Percentiles rank a stretch among this genome's conserved stretches.
Evolutionary conservation across 1,140 invertebrate species (phyloP).

Genomic region (Pseudomyrmex concolor): DNA sequence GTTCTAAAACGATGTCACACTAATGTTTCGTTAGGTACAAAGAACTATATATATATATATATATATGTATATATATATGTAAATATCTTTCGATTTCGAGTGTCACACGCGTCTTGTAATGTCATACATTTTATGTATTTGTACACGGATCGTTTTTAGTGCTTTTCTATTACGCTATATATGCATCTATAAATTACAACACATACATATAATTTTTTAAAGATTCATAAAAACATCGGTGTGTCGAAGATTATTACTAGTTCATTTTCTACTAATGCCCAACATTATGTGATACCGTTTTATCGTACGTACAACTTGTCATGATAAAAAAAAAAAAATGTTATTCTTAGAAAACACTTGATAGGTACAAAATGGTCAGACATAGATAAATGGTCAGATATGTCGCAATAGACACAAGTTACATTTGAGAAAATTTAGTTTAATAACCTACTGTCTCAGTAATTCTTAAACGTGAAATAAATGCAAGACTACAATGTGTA

Average conservation of each 20-base stretch:
- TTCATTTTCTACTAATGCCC: slow-evolving; percentile 3
- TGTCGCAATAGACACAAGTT: slow-evolving; percentile 29
- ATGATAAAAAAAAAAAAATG: not conserved
- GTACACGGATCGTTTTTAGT: no score
- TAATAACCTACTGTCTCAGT: not conserved
- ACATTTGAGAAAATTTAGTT: not conserved
- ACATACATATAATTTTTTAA: no score
- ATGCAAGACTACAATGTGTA: not conserved
- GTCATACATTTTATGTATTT: no score
- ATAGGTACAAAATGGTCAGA: slow-evolving; percentile 7
- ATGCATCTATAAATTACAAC: no score
- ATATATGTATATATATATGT: no score
- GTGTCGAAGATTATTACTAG: not conserved
- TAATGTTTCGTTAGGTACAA: not conserved
- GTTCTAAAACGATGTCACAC: not conserved
- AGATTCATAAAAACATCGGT: no score
- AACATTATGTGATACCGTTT: slow-evolving; percentile 26
- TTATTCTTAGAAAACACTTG: slow-evolving; percentile 7
- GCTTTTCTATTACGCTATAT: no score
- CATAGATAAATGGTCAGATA: slow-evolving; percentile 26
- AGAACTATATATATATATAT: no score
- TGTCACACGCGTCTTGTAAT: no score
- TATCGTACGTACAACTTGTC: not conserved
- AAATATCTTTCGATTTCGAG: not conserved
- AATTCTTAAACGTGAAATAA: slow-evolving; percentile 7